Evolutionary conservation across 2,113 vertebrate genomes (phyloP).

Genomic region (Patagioenas fasciata): DNA sequence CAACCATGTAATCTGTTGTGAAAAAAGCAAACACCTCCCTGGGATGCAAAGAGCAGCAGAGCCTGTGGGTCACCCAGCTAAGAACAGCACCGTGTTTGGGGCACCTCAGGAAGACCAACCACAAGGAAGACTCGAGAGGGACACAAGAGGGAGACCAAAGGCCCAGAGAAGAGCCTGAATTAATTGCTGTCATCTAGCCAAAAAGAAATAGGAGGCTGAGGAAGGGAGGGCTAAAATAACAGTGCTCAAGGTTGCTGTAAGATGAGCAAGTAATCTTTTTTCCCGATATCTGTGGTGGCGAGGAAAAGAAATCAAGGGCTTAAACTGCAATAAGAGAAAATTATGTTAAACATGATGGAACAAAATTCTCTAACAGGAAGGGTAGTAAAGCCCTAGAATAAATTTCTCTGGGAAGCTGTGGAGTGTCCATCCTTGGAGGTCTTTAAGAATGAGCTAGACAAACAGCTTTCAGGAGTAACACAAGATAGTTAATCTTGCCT

Average conservation of each 20-base stretch:
- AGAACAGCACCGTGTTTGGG: background rate
- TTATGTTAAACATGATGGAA: background rate
- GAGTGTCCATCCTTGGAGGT: background rate
- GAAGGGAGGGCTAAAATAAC: background rate
- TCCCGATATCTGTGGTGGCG: background rate
- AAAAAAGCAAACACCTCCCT: background rate
- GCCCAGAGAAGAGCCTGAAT: background rate
- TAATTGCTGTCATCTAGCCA: background rate
- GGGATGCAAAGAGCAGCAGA: background rate
- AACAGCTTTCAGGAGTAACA: background rate
- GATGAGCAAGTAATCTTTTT: background rate
- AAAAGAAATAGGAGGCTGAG: background rate
- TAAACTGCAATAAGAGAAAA: background rate
- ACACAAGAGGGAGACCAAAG: background rate
- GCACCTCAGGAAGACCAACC: background rate
- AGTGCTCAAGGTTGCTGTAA: background rate
- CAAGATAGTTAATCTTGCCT: background rate
- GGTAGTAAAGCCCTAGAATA: background rate
- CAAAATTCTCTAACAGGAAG: background rate
- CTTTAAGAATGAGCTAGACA: background rate
- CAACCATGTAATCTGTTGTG: background rate
- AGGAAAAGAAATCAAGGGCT: background rate
- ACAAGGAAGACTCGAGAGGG: background rate
- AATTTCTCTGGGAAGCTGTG: background rate
- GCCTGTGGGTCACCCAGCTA: background rate